Evolutionary conservation across 2,797 vertebrate genomes (phyloP).

Genomic region (Poeciliopsis infans): DNA sequence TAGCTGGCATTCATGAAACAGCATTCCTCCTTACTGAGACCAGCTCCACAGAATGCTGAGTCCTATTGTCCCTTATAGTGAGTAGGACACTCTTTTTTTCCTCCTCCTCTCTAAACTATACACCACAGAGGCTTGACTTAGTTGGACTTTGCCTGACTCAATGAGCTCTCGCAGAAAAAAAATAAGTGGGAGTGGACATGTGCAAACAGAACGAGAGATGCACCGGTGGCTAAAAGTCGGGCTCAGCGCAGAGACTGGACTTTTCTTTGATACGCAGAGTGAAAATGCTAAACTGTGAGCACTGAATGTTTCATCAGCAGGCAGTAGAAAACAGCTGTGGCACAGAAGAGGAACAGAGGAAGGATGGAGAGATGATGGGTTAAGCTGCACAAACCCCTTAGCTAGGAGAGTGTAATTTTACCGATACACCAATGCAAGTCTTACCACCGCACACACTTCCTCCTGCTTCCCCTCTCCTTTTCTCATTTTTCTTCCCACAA

Average conservation of each 20-base stretch:
- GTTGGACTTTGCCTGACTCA: constrained; percentile 77
- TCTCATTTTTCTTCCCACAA: constrained; percentile 34
- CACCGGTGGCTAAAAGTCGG: constrained; percentile 29
- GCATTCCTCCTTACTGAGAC: constrained; percentile 81
- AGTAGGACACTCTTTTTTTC: constrained; percentile 64
- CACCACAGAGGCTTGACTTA: constrained; percentile 28
- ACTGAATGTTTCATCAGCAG: constrained; percentile 66
- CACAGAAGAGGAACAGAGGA: constrained; percentile 40
- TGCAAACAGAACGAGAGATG: constrained; percentile 34
- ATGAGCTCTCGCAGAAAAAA: constrained; percentile 45
- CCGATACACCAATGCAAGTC: constrained; percentile 43
- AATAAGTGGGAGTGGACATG: constrained; percentile 38
- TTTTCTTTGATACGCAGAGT: constrained; percentile 37
- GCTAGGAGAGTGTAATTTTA: constrained; percentile 72
- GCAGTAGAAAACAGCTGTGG: constrained; percentile 47
- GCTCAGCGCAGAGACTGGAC: constrained; percentile 28
- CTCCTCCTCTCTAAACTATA: constrained; percentile 34
- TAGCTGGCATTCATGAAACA: constrained; percentile 77
- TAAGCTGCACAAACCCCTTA: constrained; percentile 68
- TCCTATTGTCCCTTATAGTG: constrained; percentile 87
- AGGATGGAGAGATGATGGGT: constrained; percentile 63
- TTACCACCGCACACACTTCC: constrained; percentile 40
- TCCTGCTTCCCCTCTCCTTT: constrained; percentile 25
- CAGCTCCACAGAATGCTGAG: constrained; percentile 88
- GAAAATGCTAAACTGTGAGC: constrained; percentile 62